Evolutionary conservation across 2,888 invertebrate species (phyloP), one percentile per base, ranked within the genome.

Genomic region (Diaperis boleti): DNA sequence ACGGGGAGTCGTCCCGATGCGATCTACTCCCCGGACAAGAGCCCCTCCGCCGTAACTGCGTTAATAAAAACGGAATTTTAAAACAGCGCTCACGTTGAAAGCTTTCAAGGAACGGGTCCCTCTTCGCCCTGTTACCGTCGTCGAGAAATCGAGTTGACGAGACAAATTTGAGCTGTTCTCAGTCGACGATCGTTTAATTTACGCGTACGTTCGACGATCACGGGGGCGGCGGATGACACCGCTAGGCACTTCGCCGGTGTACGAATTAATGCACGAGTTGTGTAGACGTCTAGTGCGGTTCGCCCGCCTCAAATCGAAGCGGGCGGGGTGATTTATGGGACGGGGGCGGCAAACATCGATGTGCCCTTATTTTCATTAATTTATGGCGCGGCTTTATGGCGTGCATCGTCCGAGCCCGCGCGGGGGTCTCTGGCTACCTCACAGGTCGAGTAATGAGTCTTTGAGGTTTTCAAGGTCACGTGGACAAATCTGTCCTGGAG

Each of bases 141-240:
- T 20, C 29, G 29, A 42, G 52, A 52, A 60, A 60, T 60, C 52
- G 52, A 60, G 60, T 60, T 60, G 60, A 60, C 60, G 52, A 60
- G 52, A 60, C 60, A 60, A 60, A 60, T 60, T 60, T 60, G 26
- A 60, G 60, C 60, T 52, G 52, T 60, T 60, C 52, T 26, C 26
- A 26, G 13, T 29, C 18, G 15, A 29, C 37, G 15, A 17, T 35
- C 44, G 45, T 44, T 56, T 56, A 56, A 56, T 56, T 56, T 45
- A 56, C 44, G 33, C 42, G 41, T 41, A 44, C 26, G 31, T 35
- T 33, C 26, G 13, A 33, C 26, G n/a, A 50, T 50, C 50, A 14
- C 10, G 49, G 49, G 33, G 29, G 13, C 7, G 18, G 47, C 10
- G 17, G 45, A 56, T 45, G 56, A 56, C 56, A 56, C 35, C 35